Percentiles rank a stretch among this genome's conserved stretches.
These are phyloP conservation scores for Gallinago media DNA, from an alignment of 2,113 vertebrate genomes.

Conservation along the genomic window DNA sequence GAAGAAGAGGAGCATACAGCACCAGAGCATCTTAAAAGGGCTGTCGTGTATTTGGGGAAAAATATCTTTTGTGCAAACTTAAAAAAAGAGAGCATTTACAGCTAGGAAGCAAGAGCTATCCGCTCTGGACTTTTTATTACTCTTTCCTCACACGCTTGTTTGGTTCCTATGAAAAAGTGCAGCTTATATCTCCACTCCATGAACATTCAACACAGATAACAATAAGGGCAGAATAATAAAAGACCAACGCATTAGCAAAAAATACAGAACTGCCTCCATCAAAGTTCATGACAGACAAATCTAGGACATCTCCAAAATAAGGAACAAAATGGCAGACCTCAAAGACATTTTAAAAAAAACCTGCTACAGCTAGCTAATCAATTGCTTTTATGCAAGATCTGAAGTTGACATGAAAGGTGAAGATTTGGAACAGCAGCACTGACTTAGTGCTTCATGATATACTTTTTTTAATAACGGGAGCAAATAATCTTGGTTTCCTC, in stretches of 20 bases:
- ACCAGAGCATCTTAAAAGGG: neutral
- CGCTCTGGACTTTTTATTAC: neutral
- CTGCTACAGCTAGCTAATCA: neutral
- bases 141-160: neutral
- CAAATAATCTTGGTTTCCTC: neutral
- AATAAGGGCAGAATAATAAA: neutral
- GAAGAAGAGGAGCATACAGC: neutral
- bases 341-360: neutral
- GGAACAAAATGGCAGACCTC: neutral
- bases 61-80: neutral
- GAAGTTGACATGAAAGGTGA: neutral
- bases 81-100: neutral
- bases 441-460: neutral
- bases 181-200: neutral
- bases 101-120: neutral
- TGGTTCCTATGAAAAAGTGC: neutral
- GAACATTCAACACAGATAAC: neutral
- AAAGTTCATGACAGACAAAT: neutral
- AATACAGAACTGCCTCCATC: neutral
- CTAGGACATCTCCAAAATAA: conserved; percentile 25
- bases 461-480: neutral
- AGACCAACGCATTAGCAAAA: neutral
- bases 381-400: neutral
- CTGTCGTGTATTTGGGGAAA: neutral
- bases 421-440: neutral